A percentile compares a stretch with the other conserved stretches of the same genome.
Conservation (phyloP, 2,888 invertebrate genomes). For the Drosophila greeni region DNA sequence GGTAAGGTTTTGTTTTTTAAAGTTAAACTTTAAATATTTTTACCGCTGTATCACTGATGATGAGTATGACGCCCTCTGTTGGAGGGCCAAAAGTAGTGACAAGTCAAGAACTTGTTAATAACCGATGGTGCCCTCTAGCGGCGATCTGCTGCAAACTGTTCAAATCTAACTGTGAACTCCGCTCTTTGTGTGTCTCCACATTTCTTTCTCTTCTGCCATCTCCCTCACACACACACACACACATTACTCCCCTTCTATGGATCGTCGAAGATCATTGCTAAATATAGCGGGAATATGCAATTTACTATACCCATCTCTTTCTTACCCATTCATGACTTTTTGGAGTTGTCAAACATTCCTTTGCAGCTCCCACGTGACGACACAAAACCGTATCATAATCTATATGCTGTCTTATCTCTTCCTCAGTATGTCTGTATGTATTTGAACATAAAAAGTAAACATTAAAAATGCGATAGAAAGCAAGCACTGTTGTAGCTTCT, state of each 20-base stretch:
- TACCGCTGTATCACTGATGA: not conserved
- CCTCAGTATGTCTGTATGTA: conserved; percentile 1
- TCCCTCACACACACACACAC: not conserved
- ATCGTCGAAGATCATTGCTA: conserved; percentile 31
- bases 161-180: conserved; percentile 17
- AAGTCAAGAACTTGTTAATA: no score
- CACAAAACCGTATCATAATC: conserved; percentile 21
- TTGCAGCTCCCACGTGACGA: conserved; percentile 40
- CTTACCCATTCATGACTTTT: conserved; percentile 14
- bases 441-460: conserved; percentile 45
- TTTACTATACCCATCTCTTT: conserved; percentile 1
- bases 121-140: conserved; percentile 7
- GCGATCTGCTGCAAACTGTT: not conserved
- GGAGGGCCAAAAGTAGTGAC: not conserved
- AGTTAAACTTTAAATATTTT: not conserved
- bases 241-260: not conserved
- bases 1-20: no score
- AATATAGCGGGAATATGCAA: conserved; percentile 32
- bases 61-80: not conserved
- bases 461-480: conserved; percentile 45
- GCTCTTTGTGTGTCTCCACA: conserved; percentile 5
- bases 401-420: conserved; percentile 46
- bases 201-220: not conserved
- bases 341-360: conserved; percentile 16
- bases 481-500: conserved; percentile 8